Conservation (phyloP, 2,888 invertebrate genomes). For the Eristalis tenax region DNA sequence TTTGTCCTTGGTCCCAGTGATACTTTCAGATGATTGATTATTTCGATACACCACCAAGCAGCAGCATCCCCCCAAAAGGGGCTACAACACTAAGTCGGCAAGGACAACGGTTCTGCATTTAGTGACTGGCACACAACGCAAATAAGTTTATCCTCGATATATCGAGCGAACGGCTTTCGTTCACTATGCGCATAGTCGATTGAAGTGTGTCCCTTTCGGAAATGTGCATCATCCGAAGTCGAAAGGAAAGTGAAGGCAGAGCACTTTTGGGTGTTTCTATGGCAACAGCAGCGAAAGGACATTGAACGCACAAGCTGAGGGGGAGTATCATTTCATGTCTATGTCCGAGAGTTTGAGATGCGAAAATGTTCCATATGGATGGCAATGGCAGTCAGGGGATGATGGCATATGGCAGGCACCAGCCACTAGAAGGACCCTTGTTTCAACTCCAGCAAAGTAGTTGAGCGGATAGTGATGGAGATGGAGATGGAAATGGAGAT, state of each 20-base stretch:
- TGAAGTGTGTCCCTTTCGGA: conserved; percentile 28
- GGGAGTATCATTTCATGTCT: conserved; percentile 15
- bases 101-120: not conserved
- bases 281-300: conserved; percentile 47
- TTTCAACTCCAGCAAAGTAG: conserved; percentile 22
- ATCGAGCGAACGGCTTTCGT: conserved; percentile 10
- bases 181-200: conserved; percentile 58
- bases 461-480: no score
- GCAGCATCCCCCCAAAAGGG: not conserved
- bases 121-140: conserved; percentile 17
- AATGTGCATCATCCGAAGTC: conserved; percentile 59
- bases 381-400: not conserved
- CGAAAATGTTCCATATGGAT: not conserved
- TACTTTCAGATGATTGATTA: conserved; percentile 62
- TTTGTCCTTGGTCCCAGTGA: conserved; percentile 18
- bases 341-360: not conserved
- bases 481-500: no score
- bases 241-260: conserved; percentile 5
- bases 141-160: conserved; percentile 33
- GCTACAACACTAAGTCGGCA: not conserved
- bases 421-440: conserved; percentile 17
- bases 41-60: conserved; percentile 32
- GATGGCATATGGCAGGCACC: not conserved
- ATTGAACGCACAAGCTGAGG: conserved; percentile 27
- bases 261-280: conserved; percentile 58